phyloP scores from a whole-genome alignment of 2,888 invertebrate genomes.

The Agrilus mali region DNA sequence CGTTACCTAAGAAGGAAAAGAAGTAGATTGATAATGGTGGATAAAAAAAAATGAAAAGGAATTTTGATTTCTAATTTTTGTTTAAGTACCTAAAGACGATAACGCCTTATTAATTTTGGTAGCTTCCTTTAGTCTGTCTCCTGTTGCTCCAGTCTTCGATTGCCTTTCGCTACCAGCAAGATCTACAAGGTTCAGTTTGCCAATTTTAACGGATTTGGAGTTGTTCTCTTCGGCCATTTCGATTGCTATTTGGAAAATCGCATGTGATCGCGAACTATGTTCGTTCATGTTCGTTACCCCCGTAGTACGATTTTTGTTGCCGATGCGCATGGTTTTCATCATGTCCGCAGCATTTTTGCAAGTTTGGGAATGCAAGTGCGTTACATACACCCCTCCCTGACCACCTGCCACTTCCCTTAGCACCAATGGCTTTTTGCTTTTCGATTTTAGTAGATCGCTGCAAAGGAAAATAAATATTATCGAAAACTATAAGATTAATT shows the following conservation, averaged over 20 bases:
- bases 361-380: conserved; percentile 86
- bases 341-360: conserved; percentile 93
- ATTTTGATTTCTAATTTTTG: no score
- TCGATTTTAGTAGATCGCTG: conserved; percentile 56
- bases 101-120: conserved; percentile 95
- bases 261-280: conserved; percentile 94
- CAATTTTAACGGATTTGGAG: conserved; percentile 55
- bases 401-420: conserved; percentile 46
- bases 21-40: background rate
- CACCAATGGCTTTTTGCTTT: conserved; percentile 39
- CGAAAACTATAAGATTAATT: no score
- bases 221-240: conserved; percentile 73
- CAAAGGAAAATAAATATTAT: conserved; percentile 5
- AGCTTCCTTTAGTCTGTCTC: conserved; percentile 87
- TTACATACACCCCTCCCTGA: conserved; percentile 74
- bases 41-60: background rate
- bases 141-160: conserved; percentile 90
- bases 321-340: conserved; percentile 82
- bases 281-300: conserved; percentile 54
- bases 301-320: conserved; percentile 89
- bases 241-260: conserved; percentile 95
- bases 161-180: conserved; percentile 97
- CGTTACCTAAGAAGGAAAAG: conserved; percentile 45
- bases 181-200: conserved; percentile 94
- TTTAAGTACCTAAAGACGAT: conserved; percentile 68